Base-by-base conservation (phyloP, 2,113 vertebrate species). In the Oryzias woworae region DNA sequence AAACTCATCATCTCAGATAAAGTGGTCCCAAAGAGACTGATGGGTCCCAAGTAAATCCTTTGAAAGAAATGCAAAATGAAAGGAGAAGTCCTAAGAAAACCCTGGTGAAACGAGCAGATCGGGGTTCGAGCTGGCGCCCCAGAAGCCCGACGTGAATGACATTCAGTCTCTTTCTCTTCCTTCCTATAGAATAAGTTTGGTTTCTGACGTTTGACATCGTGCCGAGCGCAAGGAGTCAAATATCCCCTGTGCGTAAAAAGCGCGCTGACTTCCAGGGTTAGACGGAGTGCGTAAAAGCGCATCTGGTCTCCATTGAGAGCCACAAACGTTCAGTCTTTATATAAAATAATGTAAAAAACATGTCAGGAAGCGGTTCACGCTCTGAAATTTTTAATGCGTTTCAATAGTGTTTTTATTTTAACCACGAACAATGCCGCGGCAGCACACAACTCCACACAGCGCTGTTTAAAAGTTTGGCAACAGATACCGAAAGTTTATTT, bases 181-280 rank as follows among this genome's bases (percentile, higher is more conserved):
- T 78, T 76, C 65, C 78, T 85, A 83, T 81, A 73, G 76, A 78
- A 81, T 74, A 71, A 74, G 70, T 70, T 45, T 60, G 43, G 24
- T 70, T 71, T 77, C 72, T 84, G 82, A 80, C 71, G 75, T 64
- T 79, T 85, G 73, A 75, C 81, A 69, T 66, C 24, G 53, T 73
- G 71, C 58, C 36, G 77, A 69, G 64, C 43, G 68, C 18, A 66
- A 74, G 81, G 84, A 86, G 83, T 90, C 86, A 85, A 86, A 86
- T 89, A 85, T 80, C 84, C 65, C 66, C 53, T n/a, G 75, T 73
- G 84, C 77, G 79, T 87, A 84, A 89, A 87, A 81, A 26, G 77
- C 79, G 81, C 73, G 53, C 62, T 4, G 70, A 52, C 54, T 69
- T 58, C 57, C 60, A 62, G 56, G 58, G 62, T 68, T 78, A 68